Conservation (phyloP, 2,797 vertebrate genomes). For the Phoebastria nigripes region DNA sequence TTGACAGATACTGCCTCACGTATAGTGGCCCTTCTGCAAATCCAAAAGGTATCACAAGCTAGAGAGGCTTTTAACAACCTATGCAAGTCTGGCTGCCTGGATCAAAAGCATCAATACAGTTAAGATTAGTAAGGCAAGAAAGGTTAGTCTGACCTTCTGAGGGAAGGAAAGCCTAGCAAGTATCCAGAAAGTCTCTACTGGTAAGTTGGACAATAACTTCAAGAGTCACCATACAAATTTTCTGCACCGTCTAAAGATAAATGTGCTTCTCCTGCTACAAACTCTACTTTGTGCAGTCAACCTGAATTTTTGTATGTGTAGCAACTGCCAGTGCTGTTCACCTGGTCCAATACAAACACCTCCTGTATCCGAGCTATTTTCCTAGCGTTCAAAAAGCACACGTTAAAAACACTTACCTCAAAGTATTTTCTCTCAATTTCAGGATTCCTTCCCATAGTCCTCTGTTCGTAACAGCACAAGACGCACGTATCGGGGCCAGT, state of each 20-base stretch:
- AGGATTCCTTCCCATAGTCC: conserved; percentile 92
- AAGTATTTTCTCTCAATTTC: conserved; percentile 91
- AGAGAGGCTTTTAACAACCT: neutral
- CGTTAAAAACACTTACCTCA: conserved; percentile 75
- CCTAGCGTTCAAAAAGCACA: neutral
- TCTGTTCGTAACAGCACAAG: conserved; percentile 95
- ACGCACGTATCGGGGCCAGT: conserved; percentile 85
- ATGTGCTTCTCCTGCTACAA: neutral
- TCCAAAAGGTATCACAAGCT: neutral
- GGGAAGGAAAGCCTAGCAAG: neutral
- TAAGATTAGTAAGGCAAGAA: neutral
- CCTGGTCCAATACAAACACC: neutral
- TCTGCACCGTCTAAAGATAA: neutral
- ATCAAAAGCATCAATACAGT: neutral
- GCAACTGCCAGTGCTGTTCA: neutral
- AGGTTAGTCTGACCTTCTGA: neutral
- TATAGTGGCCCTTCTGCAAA: neutral
- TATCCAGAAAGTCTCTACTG: neutral
- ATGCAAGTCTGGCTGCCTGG: neutral
- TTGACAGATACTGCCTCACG: neutral
- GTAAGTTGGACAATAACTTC: neutral
- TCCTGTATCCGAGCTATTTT: neutral
- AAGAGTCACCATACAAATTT: neutral
- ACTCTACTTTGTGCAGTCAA: neutral
- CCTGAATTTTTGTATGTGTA: too few species aligned